Conservation (phyloP, 2,888 invertebrate genomes). For the Schizaphis graminum region DNA sequence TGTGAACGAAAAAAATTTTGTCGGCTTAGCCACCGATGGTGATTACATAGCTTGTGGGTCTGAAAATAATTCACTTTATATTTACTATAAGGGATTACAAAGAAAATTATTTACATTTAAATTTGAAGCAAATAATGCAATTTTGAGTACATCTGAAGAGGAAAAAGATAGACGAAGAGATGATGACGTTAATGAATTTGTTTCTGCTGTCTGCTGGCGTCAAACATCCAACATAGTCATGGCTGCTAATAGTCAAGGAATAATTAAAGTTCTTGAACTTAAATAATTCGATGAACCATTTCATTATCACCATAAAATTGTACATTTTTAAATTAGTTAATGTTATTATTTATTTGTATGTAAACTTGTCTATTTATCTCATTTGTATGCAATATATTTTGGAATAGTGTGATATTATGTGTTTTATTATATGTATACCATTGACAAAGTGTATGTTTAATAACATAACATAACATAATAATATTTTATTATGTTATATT, state of each 20-base stretch:
- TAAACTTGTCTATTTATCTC: conserved; percentile 9
- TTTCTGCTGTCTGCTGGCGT: conserved; percentile 95
- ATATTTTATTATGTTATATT: conserved; percentile 8
- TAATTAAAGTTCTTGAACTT: conserved; percentile 88
- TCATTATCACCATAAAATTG: neutral
- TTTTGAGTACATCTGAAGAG: conserved; percentile 74
- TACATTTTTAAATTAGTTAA: conserved; percentile 8
- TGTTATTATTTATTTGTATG: conserved; percentile 51
- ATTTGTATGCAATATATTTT: conserved; percentile 47
- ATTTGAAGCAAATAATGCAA: conserved; percentile 84
- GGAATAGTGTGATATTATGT: conserved; percentile 49
- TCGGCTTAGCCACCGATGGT: conserved; percentile 91
- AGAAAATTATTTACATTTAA: conserved; percentile 88
- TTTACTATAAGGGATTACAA: conserved; percentile 91
- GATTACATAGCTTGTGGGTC: conserved; percentile 95
- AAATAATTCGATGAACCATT: conserved; percentile 48
- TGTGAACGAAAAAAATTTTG: conserved; percentile 95
- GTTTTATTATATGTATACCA: conserved; percentile 8
- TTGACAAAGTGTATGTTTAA: neutral
- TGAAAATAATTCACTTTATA: conserved; percentile 92
- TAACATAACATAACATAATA: no score
- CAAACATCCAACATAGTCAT: conserved; percentile 87
- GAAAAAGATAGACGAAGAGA: conserved; percentile 77
- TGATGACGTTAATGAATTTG: conserved; percentile 91
- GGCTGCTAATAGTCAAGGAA: conserved; percentile 94